A percentile compares a stretch with the other conserved stretches of the same genome.
Evolutionary conservation across 2,888 invertebrate species (phyloP).

Genomic region (Amaurobius ferox): DNA sequence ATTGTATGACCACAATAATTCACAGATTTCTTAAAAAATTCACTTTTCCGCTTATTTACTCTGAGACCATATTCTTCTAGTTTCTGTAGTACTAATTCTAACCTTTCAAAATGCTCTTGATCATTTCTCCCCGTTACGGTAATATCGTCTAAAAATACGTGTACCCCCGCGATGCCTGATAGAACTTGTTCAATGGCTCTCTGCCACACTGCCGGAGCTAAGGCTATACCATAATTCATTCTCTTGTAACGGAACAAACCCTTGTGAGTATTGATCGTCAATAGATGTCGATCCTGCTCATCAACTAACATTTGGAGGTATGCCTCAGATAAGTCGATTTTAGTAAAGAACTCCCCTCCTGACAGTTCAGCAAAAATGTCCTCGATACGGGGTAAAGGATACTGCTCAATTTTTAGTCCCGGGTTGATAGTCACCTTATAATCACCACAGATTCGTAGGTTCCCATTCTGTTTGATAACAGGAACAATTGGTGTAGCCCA

Average conservation of each 20-base stretch:
- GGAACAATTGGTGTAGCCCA: conserved; percentile 53
- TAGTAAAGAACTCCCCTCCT: conserved; percentile 68
- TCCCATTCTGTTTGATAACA: conserved; percentile 54
- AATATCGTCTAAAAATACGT: no score
- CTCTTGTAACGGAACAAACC: conserved; percentile 75
- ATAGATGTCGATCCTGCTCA: conserved; percentile 74
- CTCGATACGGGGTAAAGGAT: conserved; percentile 73
- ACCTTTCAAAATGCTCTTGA: no score
- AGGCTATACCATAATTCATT: conserved; percentile 77
- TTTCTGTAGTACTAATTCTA: no score
- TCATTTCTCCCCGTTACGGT: no score
- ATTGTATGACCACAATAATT: no score
- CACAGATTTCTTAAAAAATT: no score
- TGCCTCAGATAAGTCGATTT: conserved; percentile 76
- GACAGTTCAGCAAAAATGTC: conserved; percentile 5
- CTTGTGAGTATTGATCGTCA: conserved; percentile 75
- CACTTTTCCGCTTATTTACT: no score
- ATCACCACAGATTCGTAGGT: conserved; percentile 77
- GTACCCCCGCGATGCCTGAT: no score
- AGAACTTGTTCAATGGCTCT: no score
- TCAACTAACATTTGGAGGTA: conserved; percentile 77
- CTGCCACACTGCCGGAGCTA: conserved; percentile 77
- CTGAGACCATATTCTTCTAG: no score
- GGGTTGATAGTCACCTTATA: conserved; percentile 74
- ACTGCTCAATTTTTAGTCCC: conserved; percentile 75